phyloP scores from a whole-genome alignment of 2,113 vertebrate genomes.

The Oriolus oriolus region DNA sequence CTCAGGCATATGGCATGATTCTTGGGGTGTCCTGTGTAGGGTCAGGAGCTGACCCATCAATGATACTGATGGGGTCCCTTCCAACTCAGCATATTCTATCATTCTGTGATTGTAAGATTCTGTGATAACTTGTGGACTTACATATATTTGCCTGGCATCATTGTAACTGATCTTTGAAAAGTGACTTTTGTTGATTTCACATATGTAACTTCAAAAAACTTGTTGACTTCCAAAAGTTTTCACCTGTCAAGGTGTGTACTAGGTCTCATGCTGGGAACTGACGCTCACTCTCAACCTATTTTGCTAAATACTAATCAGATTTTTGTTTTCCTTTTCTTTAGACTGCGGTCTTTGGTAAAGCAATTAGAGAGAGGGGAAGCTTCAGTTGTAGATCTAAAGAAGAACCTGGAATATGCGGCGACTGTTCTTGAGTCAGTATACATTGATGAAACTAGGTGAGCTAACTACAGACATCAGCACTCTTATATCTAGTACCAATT shows the following conservation, averaged over 20 bases:
- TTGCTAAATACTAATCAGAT: not conserved
- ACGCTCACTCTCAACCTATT: not conserved
- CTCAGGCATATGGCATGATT: not conserved
- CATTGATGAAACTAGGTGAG: constrained; percentile 94
- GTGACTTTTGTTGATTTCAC: not conserved
- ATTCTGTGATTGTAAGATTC: not conserved
- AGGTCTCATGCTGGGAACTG: not conserved
- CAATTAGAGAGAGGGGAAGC: constrained; percentile 95
- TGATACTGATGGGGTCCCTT: not conserved
- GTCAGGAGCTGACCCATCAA: not conserved
- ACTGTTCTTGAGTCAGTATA: constrained; percentile 95
- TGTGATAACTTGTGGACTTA: not conserved
- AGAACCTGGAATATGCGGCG: constrained; percentile 96
- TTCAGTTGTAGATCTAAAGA: constrained; percentile 92
- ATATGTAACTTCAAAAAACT: not conserved
- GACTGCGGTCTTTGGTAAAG: constrained; percentile 92
- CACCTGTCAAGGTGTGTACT: not conserved
- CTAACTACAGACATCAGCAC: not conserved
- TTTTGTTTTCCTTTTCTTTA: constrained; percentile 66
- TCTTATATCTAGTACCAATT: not conserved
- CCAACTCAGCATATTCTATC: not conserved
- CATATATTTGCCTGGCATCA: not conserved
- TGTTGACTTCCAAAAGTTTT: not conserved
- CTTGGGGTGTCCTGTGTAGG: not conserved
- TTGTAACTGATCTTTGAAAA: not conserved